A percentile compares a stretch with the other conserved stretches of the same genome.
Conservation (phyloP, 2,888 invertebrate genomes). For the Spilosoma lubricipeda region DNA sequence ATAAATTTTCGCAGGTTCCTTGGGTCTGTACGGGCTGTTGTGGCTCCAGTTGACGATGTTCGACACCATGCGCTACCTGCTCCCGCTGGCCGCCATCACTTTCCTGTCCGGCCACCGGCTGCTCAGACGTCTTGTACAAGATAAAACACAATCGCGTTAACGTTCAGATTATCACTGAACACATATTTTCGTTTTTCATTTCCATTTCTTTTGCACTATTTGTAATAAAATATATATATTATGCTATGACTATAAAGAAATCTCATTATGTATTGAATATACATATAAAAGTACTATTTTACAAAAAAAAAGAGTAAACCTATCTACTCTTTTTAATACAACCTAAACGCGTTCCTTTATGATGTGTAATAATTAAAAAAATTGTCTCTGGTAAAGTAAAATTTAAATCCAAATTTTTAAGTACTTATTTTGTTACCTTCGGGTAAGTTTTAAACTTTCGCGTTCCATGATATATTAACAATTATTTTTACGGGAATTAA, state of each 20-base stretch:
- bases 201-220: neutral
- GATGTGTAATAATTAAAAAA: neutral
- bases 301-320: neutral
- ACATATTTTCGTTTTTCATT: neutral
- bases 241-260: constrained; percentile 1
- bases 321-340: neutral
- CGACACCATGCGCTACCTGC: constrained; percentile 95
- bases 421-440: no score
- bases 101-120: constrained; percentile 97
- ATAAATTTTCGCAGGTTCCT: constrained; percentile 87
- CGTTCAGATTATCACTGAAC: neutral
- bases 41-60: constrained; percentile 99
- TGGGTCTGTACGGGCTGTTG: constrained; percentile 95
- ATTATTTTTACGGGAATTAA: no score
- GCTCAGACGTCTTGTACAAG: constrained; percentile 91
- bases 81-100: constrained; percentile 94
- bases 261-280: neutral
- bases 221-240: neutral
- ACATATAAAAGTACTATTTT: neutral
- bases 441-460: no score
- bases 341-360: neutral
- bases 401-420: neutral
- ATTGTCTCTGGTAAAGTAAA: neutral
- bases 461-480: no score
- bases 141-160: constrained; percentile 52